Percentiles rank a stretch among this genome's conserved stretches.
Evolutionary conservation across 2,113 vertebrate genomes (phyloP).

Genomic region (Illadopsis cleaveri): DNA sequence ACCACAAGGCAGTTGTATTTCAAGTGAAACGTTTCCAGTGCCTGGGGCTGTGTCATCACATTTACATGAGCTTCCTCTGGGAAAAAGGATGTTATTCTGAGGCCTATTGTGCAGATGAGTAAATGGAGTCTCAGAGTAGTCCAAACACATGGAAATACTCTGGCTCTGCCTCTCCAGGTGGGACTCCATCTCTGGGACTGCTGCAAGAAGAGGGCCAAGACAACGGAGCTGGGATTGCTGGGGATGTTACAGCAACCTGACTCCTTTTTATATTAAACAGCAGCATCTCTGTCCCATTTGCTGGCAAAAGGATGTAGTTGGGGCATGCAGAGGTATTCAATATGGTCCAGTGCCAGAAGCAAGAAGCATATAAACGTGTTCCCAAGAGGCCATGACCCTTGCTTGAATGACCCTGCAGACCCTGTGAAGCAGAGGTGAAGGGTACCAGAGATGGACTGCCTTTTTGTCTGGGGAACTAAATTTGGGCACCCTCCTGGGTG

Average conservation of each 20-base stretch:
- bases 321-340: background rate
- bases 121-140: background rate
- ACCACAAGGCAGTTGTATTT: background rate
- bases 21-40: background rate
- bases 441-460: fast-evolving
- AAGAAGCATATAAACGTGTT: background rate
- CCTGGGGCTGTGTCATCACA: background rate
- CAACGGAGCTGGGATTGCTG: background rate
- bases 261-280: background rate
- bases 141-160: background rate
- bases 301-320: background rate
- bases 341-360: background rate
- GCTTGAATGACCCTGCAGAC: background rate
- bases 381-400: background rate
- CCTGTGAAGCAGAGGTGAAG: background rate
- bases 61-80: background rate
- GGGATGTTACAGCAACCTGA: background rate
- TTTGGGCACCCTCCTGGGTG: background rate
- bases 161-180: background rate
- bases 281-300: background rate
- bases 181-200: background rate
- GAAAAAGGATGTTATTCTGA: background rate
- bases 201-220: background rate
- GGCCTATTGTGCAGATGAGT: background rate
- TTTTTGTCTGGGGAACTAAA: background rate